Percentiles rank a stretch among this genome's conserved stretches.
Evolutionary conservation across 2,797 vertebrate genomes (phyloP).

Genomic region (Sternotherus odoratus): DNA sequence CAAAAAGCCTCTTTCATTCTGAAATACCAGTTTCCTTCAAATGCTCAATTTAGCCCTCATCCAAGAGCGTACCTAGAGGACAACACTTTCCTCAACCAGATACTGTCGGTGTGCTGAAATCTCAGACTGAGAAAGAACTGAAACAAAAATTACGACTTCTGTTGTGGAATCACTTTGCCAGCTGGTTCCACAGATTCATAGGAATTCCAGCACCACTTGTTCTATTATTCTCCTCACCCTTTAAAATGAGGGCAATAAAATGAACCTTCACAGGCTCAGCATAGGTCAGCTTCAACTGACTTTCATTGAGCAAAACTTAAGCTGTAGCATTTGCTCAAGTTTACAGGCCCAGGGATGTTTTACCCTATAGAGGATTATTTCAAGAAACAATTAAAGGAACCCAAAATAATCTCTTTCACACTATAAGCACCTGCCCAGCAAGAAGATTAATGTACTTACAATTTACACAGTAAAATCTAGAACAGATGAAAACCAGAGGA

Average conservation of each 20-base stretch:
- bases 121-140: neutral
- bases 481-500: constrained; percentile 8
- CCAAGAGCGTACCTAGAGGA: accelerated
- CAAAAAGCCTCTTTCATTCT: neutral
- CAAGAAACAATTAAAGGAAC: constrained; percentile 20
- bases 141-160: neutral
- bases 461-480: neutral
- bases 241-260: neutral
- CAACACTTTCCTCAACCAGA: neutral
- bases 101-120: neutral
- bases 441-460: too few species aligned
- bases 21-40: neutral
- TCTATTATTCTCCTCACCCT: neutral
- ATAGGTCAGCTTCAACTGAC: neutral
- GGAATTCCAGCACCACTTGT: neutral
- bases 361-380: constrained; percentile 9
- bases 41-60: neutral
- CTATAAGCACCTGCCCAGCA: neutral
- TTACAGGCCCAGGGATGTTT: neutral
- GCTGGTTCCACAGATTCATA: neutral
- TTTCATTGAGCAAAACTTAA: neutral
- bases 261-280: neutral
- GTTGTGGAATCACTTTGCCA: neutral
- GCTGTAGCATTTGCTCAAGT: constrained; percentile 21
- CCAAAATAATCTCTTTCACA: neutral